Base-by-base conservation (phyloP, 2,888 invertebrate species). In the Agrilus mali region DNA sequence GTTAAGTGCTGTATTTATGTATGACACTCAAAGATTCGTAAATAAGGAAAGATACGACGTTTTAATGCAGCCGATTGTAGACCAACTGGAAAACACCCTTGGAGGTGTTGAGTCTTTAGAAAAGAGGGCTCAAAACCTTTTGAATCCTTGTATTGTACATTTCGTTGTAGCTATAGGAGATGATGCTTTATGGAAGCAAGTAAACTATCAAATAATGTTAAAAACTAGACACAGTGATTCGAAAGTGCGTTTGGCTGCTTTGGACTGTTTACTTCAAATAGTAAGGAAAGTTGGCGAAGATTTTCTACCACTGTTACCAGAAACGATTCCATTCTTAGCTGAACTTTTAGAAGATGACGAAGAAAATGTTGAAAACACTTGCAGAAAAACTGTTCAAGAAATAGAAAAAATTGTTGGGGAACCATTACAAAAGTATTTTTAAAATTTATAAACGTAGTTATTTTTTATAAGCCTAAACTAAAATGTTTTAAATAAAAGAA, bases 271-370 rank as follows among this genome's bases (percentile, higher is more conserved):
- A 51, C 80, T 85, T 41, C 82, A 83, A 52, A 78, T 92, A 56
- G 89, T 87, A 3, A 76, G 78, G 38, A 88, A 86, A 60, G 70
- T 95, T 2, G 90, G 88, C 3, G 88, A 89, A 61, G 88, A 88
- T 59, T 95, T 90, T 68, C 73, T 90, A 54, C 81, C 89, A 0
- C 71, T 95, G 1, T 65, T 95, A 40, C 92, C 95, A 0, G 95
- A 96, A 61, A 90, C 92, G 4, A 85, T 95, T 47, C 94, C 94
- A 0, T 94, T 94, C 73, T 70, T 96, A 32, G 89, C 93, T 0
- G 95, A 96, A 61, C 70, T 96, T 13, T 72, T 95, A 53, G 95
- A 95, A 71, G 94, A 90, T 59, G 88, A 88, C 50, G 84, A 86
- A 50, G 80, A 83, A 50, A 74, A 72, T 31, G 90, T 93, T 32